Percentiles rank a stretch among this genome's conserved stretches.
phyloP scores from a whole-genome alignment of 2,797 vertebrate species.

The Hydrocynus forskahlii region DNA sequence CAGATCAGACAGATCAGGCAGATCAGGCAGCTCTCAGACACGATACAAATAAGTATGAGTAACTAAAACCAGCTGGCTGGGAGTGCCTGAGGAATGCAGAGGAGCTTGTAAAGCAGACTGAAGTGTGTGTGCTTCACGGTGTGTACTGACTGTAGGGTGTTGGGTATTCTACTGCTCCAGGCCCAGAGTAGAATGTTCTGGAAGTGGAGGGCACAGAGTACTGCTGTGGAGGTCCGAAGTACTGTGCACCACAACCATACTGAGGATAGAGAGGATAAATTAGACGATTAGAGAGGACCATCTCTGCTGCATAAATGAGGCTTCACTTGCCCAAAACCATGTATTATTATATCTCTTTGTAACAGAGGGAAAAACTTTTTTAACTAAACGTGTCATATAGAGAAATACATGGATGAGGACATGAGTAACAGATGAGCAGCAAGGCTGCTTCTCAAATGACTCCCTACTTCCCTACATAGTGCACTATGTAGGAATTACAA shows the following conservation, averaged over 20 bases:
- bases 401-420: too few species aligned
- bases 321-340: too few species aligned
- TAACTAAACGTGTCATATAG: too few species aligned
- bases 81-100: neutral
- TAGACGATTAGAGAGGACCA: neutral
- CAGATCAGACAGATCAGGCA: conserved; percentile 30
- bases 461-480: too few species aligned
- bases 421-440: too few species aligned
- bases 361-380: too few species aligned
- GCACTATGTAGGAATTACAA: too few species aligned
- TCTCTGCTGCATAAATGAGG: too few species aligned
- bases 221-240: conserved; percentile 93
- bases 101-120: neutral
- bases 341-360: too few species aligned
- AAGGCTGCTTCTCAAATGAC: too few species aligned
- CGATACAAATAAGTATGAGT: conserved; percentile 29
- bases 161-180: conserved; percentile 93
- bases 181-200: conserved; percentile 92
- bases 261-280: conserved; percentile 62
- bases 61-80: conserved; percentile 42
- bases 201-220: conserved; percentile 93
- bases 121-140: too few species aligned
- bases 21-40: neutral
- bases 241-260: conserved; percentile 95
- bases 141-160: conserved; percentile 88